Evolutionary conservation across 1,140 invertebrate species (phyloP).

Genomic region (Berghia stephanieae): DNA sequence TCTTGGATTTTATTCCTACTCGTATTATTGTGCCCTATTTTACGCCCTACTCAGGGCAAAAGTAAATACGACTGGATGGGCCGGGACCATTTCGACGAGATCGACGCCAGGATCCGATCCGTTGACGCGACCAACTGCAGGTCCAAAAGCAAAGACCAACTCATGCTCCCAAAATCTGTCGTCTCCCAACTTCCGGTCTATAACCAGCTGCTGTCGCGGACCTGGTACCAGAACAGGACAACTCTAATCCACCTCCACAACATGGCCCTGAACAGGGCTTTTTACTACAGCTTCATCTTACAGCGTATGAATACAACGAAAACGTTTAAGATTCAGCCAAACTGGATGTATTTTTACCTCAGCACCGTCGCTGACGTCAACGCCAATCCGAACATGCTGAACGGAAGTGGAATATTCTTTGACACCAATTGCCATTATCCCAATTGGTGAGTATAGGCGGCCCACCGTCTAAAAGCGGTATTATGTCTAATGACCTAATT

Average conservation of each 20-base stretch:
- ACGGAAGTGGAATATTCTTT: slow-evolving; percentile 93
- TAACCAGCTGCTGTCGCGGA: slow-evolving; percentile 84
- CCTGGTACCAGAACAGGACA: slow-evolving; percentile 93
- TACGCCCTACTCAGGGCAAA: slow-evolving; percentile 66
- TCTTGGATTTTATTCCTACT: neutral
- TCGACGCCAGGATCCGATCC: slow-evolving; percentile 82
- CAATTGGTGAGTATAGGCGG: slow-evolving; percentile 64
- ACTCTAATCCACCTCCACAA: slow-evolving; percentile 93
- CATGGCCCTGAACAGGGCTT: slow-evolving; percentile 91
- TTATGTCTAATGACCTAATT: too few relatives aligned
- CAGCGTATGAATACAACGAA: slow-evolving; percentile 71
- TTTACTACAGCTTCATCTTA: slow-evolving; percentile 90
- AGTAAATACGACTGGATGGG: slow-evolving; percentile 70
- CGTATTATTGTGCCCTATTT: neutral
- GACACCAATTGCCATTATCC: slow-evolving; percentile 92
- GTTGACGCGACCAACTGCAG: slow-evolving; percentile 86
- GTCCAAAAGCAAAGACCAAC: slow-evolving; percentile 82
- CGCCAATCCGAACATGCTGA: slow-evolving; percentile 84
- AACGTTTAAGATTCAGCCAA: slow-evolving; percentile 83
- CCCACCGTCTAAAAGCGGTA: too few relatives aligned
- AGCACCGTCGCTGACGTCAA: slow-evolving; percentile 94
- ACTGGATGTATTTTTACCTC: slow-evolving; percentile 97
- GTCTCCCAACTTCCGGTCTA: slow-evolving; percentile 90
- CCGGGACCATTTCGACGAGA: slow-evolving; percentile 87
- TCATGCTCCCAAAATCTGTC: slow-evolving; percentile 79